Conservation (phyloP, 1,140 invertebrate genomes). For the Thaumatotibia leucotreta region DNA sequence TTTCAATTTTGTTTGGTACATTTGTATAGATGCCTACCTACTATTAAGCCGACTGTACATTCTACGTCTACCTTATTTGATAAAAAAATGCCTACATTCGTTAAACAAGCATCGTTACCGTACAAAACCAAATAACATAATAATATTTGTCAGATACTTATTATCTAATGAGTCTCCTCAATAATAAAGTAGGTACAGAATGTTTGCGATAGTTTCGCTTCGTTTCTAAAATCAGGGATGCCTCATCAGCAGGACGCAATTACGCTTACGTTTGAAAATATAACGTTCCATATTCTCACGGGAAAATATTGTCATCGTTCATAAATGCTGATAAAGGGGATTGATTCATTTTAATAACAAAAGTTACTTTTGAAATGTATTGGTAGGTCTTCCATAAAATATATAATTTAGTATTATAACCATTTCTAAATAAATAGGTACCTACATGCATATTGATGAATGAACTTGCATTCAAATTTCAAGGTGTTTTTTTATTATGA, state of each 20-base stretch:
- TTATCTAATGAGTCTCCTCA: neutral
- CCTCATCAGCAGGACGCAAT: neutral
- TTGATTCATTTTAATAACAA: no score
- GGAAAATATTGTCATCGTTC: neutral
- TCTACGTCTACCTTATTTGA: no score
- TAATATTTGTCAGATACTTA: neutral
- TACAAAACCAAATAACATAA: neutral
- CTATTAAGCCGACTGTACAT: no score
- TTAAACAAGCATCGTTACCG: neutral
- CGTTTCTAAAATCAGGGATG: neutral
- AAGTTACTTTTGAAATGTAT: no score
- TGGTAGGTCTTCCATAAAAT: no score
- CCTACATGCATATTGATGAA: neutral
- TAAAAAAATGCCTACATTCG: no score
- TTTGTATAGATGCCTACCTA: no score
- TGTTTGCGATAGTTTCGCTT: neutral
- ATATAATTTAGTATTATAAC: no score
- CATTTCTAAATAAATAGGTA: neutral
- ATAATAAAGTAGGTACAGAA: neutral
- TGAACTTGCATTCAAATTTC: neutral
- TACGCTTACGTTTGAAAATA: neutral
- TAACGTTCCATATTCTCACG: neutral
- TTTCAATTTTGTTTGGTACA: no score
- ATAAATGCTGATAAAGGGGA: no score
- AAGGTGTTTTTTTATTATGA: neutral